Evolutionary conservation across 2,888 invertebrate genomes (phyloP), one percentile per base, ranked within the genome.

Genomic region (Gnatocerus cornutus): DNA sequence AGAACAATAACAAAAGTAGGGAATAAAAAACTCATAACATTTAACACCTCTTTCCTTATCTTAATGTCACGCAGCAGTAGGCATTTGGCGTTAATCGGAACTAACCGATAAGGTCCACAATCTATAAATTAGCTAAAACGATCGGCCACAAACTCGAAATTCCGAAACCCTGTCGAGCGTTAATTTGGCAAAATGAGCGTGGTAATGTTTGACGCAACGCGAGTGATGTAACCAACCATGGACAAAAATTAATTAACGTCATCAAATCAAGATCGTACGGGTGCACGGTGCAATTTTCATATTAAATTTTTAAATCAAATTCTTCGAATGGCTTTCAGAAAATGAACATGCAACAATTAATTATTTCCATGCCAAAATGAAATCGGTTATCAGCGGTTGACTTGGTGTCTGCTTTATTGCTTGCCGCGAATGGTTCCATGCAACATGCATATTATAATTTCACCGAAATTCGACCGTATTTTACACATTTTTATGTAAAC

Each of bases 401-500:
- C 30, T 33, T 13, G 13, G 30, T 13, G 30, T 1, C 48, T 10
- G 33, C 29, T 55, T 55, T 55, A 55, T 55, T 46, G 21, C 55
- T n/a, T 8, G 14, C 14, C 37, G 5, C 12, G 10, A 12, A 12
- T 55, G 21, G 21, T 21, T 55, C 14, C 16, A 14, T 10, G 39
- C 29, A 14, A 30, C 30, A 55, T 72, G 62, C 68, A 71, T 66
- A 70, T 72, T 68, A 71, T 79, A 79, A 78, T 78, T 78, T 78
- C 66, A 59, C 70, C 75, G 79, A 82, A 82, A 83, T 82, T 46
- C 81, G 68, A 73, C 78, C 74, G 82, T 84, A 84, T 83, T 84
- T 84, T 82, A 83, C 71, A 76, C 76, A 80, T 84, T 84, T 84
- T 84, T 84, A 84, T 84, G 84, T 82, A 83, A 82, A 84, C 82